These are phyloP conservation scores for Stratiomys singularior DNA, from an alignment of 2,888 invertebrate species.

Conservation along the genomic window DNA sequence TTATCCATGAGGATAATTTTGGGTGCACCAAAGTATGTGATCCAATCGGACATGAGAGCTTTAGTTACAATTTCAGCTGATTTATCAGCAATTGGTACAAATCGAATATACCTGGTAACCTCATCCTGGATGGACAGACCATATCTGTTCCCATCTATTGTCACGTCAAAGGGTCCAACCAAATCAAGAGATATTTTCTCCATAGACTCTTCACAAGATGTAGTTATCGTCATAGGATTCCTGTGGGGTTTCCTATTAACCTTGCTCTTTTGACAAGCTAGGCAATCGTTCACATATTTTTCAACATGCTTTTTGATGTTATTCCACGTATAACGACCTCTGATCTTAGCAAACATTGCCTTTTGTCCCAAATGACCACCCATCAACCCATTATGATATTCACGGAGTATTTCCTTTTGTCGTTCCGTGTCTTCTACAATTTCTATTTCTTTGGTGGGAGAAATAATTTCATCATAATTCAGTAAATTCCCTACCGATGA, in stretches of 20 bases:
- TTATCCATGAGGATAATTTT: conserved; percentile 17
- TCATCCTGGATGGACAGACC: too few relatives aligned
- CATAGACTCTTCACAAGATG: conserved; percentile 42
- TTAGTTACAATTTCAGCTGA: conserved; percentile 7
- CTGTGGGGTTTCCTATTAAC: conserved; percentile 37
- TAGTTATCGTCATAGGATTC: conserved; percentile 45
- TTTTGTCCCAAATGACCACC: conserved; percentile 47
- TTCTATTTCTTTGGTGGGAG: neutral
- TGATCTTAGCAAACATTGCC: conserved; percentile 45
- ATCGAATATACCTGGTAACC: too few relatives aligned
- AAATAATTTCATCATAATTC: neutral
- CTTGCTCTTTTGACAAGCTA: conserved; percentile 43
- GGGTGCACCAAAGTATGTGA: conserved; percentile 5
- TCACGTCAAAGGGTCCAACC: conserved; percentile 42
- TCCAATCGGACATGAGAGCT: conserved; percentile 22
- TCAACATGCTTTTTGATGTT: conserved; percentile 38
- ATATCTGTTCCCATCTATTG: too few relatives aligned
- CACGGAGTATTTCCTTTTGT: too few relatives aligned
- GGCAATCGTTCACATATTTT: conserved; percentile 36
- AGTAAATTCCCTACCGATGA: too few relatives aligned
- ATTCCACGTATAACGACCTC: conserved; percentile 31
- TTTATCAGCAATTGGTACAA: conserved; percentile 34
- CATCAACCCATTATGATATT: too few relatives aligned
- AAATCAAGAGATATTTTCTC: too few relatives aligned
- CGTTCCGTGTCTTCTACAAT: conserved; percentile 8